Conservation (phyloP, 1,140 invertebrate genomes). For the Hesperophylax magnus region DNA sequence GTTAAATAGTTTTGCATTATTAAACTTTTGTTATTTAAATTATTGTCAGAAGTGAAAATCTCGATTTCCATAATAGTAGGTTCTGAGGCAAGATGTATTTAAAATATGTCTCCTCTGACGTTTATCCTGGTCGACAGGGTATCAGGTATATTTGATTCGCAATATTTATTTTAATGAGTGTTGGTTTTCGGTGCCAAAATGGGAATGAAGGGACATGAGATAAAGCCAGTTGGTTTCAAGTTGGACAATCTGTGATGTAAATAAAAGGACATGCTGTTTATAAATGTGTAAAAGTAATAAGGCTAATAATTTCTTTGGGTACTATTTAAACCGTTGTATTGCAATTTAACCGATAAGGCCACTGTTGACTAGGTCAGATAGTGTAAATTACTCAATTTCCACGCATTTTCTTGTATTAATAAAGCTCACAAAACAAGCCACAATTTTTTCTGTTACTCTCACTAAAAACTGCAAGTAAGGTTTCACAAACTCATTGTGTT, state of each 20-base stretch:
- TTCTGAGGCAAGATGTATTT: slow-evolving; percentile 4
- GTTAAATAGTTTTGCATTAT: slow-evolving; percentile 21
- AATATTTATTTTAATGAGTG: slow-evolving; percentile 38
- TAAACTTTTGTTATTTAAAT: slow-evolving; percentile 16
- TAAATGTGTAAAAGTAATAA: slow-evolving; percentile 21
- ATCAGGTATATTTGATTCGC: slow-evolving; percentile 25
- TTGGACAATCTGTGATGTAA: slow-evolving; percentile 36
- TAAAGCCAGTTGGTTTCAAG: slow-evolving; percentile 7
- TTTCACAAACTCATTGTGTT: background rate
- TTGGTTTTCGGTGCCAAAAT: slow-evolving; percentile 28
- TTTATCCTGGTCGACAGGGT: slow-evolving; percentile 45
- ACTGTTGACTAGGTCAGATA: background rate
- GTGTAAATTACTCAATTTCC: background rate
- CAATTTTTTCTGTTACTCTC: slow-evolving; percentile 13
- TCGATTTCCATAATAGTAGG: background rate
- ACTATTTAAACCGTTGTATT: slow-evolving; percentile 19
- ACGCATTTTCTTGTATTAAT: background rate
- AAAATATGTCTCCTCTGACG: slow-evolving; percentile 11
- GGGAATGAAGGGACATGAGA: background rate
- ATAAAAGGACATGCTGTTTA: slow-evolving; percentile 5
- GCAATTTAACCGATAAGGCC: slow-evolving; percentile 9
- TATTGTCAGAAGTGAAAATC: slow-evolving; percentile 14
- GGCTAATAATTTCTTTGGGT: slow-evolving; percentile 1
- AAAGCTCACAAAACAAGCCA: background rate
- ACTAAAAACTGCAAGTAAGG: background rate